Evolutionary conservation across 2,888 invertebrate genomes (phyloP).

Genomic region (Pseudeuparius sepicola): DNA sequence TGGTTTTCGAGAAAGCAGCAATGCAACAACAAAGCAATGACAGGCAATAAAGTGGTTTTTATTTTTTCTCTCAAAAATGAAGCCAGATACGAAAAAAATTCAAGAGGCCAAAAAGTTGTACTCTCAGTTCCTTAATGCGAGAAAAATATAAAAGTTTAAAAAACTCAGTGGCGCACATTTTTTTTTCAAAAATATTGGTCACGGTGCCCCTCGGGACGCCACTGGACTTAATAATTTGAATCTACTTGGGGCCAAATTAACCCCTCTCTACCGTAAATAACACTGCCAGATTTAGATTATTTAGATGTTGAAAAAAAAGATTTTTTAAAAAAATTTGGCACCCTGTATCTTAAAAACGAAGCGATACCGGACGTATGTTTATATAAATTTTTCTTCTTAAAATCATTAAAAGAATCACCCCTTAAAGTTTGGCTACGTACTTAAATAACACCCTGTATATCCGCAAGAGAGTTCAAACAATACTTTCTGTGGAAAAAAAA

Average conservation of each 20-base stretch:
- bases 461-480: too few relatives aligned
- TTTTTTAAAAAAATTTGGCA: not conserved
- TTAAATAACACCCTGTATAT: slow-evolving; percentile 1
- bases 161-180: slow-evolving; percentile 2
- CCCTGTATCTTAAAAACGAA: slow-evolving; percentile 1
- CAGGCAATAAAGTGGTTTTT: too few relatives aligned
- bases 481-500: too few relatives aligned
- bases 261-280: too few relatives aligned
- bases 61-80: too few relatives aligned
- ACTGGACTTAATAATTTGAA: not conserved
- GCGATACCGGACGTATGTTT: slow-evolving; percentile 1
- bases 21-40: too few relatives aligned
- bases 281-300: too few relatives aligned
- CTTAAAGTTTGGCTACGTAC: slow-evolving; percentile 2
- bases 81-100: not conserved
- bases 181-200: not conserved
- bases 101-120: slow-evolving; percentile 2
- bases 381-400: slow-evolving; percentile 2
- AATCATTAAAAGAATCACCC: too few relatives aligned
- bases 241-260: not conserved
- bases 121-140: not conserved
- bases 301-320: slow-evolving; percentile 1
- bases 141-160: not conserved
- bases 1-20: too few relatives aligned
- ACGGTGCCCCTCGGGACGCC: slow-evolving; percentile 2